These are phyloP conservation scores for Operophtera brumata DNA, from an alignment of 2,888 invertebrate genomes.

Conservation along the genomic window DNA sequence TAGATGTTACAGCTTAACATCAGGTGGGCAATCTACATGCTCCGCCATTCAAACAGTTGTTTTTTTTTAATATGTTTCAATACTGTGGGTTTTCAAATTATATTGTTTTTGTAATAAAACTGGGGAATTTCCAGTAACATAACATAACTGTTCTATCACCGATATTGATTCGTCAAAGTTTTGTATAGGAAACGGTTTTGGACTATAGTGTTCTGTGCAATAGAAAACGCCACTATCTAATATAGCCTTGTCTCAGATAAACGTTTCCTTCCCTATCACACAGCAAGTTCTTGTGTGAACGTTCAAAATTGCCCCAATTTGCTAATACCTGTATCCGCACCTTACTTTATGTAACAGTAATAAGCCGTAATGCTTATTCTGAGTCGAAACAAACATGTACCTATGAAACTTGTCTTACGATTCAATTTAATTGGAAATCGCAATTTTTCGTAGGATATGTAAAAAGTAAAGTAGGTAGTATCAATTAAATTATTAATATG, in stretches of 20 bases:
- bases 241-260: conserved; percentile 16
- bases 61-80: no score
- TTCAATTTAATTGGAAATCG: conserved; percentile 10
- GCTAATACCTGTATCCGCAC: conserved; percentile 56
- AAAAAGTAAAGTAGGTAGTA: neutral
- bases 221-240: neutral
- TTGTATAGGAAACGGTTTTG: no score
- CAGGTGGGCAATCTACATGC: no score
- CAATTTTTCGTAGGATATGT: conserved; percentile 7
- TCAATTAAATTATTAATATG: neutral
- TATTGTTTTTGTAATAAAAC: no score
- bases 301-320: conserved; percentile 59
- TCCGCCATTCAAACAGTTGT: no score
- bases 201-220: neutral
- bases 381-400: conserved; percentile 12
- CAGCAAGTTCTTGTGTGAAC: conserved; percentile 42
- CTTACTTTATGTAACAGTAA: conserved; percentile 45
- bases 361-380: conserved; percentile 21
- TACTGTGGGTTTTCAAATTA: no score
- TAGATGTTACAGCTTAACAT: no score
- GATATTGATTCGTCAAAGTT: no score
- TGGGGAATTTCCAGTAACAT: no score
- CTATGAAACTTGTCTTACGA: conserved; percentile 9
- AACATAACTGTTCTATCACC: no score
- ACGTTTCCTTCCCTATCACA: conserved; percentile 30